Evolutionary conservation across 2,113 vertebrate genomes (phyloP).

Genomic region (Saguinus imperator): DNA sequence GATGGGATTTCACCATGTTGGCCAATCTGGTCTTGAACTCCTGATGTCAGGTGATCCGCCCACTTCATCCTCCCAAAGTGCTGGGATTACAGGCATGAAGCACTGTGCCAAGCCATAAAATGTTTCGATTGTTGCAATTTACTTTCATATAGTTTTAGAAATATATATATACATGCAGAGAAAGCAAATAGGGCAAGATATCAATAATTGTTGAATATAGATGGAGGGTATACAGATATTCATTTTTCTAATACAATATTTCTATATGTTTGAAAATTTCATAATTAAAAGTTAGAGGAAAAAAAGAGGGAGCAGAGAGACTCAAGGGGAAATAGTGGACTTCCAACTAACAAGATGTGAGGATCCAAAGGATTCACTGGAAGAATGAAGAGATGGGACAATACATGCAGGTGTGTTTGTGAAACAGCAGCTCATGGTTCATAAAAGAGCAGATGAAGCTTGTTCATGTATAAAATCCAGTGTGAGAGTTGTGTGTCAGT

Average conservation of each 20-base stretch:
- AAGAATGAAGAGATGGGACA: background rate
- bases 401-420: background rate
- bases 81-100: background rate
- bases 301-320: background rate
- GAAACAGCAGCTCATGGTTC: background rate
- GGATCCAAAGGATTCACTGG: background rate
- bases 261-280: slow-evolving; percentile 10
- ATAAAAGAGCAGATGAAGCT: background rate
- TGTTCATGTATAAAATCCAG: background rate
- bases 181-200: background rate
- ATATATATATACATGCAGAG: background rate
- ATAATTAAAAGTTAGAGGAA: background rate
- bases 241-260: background rate
- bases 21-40: background rate
- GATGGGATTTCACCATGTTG: background rate
- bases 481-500: background rate
- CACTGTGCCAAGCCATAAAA: background rate
- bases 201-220: background rate
- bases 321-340: background rate
- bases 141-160: background rate
- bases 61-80: background rate
- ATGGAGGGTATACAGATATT: background rate
- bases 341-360: background rate
- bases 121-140: background rate
- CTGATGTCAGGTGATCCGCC: background rate